These are phyloP conservation scores for Sebastiscus tertius DNA, from an alignment of 2,797 vertebrate genomes.

Conservation along the genomic window DNA sequence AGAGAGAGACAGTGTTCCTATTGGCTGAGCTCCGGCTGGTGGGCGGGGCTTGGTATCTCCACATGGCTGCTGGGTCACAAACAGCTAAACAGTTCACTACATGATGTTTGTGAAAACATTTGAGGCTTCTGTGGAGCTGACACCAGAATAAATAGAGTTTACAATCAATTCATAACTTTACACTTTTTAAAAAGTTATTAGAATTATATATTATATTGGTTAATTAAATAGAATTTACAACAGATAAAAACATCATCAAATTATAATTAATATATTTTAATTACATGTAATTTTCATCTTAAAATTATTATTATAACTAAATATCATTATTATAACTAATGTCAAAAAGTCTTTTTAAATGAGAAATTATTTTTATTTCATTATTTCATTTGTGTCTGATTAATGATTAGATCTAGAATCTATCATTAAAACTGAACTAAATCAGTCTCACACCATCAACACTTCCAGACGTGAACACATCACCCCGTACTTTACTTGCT, in stretches of 20 bases:
- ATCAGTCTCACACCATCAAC: too few species aligned
- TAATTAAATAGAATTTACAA: neutral
- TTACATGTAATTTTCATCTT: neutral
- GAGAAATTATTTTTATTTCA: neutral
- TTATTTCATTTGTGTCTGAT: neutral
- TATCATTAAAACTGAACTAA: too few species aligned
- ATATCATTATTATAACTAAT: neutral
- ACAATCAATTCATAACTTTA: neutral
- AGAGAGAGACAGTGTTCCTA: too few species aligned
- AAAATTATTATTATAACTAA: neutral
- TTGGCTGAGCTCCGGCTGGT: too few species aligned
- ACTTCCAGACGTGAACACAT: too few species aligned
- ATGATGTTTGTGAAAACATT: too few species aligned
- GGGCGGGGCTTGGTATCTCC: too few species aligned
- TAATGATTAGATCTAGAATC: neutral
- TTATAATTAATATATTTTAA: neutral
- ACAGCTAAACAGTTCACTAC: too few species aligned
- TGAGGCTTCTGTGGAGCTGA: neutral
- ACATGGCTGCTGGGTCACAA: too few species aligned
- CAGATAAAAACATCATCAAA: neutral
- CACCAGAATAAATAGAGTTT: neutral
- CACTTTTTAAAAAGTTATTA: neutral
- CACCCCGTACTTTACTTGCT: too few species aligned
- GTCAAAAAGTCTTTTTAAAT: neutral
- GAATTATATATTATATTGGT: too few species aligned